phyloP scores from a whole-genome alignment of 2,888 invertebrate species.

The Cantharis rufa region DNA sequence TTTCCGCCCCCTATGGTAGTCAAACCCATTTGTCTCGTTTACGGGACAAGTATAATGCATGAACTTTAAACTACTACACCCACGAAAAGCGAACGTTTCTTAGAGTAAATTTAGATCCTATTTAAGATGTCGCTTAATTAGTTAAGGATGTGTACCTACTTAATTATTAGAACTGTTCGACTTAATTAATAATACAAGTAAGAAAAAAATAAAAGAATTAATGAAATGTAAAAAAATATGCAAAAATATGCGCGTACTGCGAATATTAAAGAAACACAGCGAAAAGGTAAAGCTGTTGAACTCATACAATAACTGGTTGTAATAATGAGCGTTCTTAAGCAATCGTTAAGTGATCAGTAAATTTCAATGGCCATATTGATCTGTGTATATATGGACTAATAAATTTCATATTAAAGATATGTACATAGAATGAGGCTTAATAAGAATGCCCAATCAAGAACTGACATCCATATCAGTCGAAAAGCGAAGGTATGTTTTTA shows the following conservation, averaged over 20 bases:
- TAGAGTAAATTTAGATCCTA: background rate
- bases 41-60: background rate
- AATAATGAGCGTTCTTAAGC: slow-evolving; percentile 26
- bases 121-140: background rate
- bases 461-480: slow-evolving; percentile 31
- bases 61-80: background rate
- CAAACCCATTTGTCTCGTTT: background rate
- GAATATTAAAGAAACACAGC: background rate
- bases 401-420: slow-evolving; percentile 28
- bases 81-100: background rate
- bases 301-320: slow-evolving; percentile 21
- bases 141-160: background rate
- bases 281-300: slow-evolving; percentile 16
- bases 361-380: slow-evolving; percentile 27
- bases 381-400: slow-evolving; percentile 10
- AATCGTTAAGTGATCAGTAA: slow-evolving; percentile 31
- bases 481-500: slow-evolving; percentile 32
- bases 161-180: background rate
- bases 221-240: background rate
- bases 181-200: background rate
- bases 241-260: background rate
- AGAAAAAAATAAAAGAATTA: background rate
- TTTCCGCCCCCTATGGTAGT: background rate
- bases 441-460: slow-evolving; percentile 25
- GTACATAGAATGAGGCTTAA: slow-evolving; percentile 35